A percentile compares a stretch with the other conserved stretches of the same genome.
phyloP scores from a whole-genome alignment of 2,888 invertebrate species.

The Disparrhopalites patrizii region DNA sequence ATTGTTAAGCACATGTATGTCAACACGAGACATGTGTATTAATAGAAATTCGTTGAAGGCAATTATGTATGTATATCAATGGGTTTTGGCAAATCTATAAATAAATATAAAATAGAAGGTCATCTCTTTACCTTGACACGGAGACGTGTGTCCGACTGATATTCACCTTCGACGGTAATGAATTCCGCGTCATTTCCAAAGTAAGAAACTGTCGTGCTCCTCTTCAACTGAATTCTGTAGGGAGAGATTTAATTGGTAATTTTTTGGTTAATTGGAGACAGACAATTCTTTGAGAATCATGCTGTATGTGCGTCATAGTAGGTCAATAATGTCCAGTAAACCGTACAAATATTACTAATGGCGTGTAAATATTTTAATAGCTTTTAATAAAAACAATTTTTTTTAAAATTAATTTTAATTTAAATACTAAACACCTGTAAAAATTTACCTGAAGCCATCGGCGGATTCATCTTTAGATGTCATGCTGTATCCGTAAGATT shows the following conservation, averaged over 20 bases:
- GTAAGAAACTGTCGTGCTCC: conserved; percentile 29
- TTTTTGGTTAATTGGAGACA: neutral
- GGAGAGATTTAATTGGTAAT: neutral
- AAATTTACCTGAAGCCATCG: conserved; percentile 25
- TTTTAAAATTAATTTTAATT: too few species aligned
- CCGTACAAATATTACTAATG: too few species aligned
- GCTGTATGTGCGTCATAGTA: too few species aligned
- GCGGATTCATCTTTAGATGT: neutral
- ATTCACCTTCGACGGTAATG: conserved; percentile 36
- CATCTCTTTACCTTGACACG: conserved; percentile 35
- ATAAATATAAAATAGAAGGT: too few species aligned
- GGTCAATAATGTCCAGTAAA: too few species aligned
- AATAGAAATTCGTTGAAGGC: neutral
- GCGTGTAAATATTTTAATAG: too few species aligned
- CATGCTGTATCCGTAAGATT: conserved; percentile 29
- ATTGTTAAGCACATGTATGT: neutral
- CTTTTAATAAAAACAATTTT: neutral
- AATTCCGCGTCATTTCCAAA: conserved; percentile 37
- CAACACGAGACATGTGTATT: neutral
- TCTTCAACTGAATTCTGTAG: conserved; percentile 32
- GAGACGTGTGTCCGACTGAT: conserved; percentile 43
- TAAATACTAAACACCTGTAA: too few species aligned
- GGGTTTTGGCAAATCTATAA: too few species aligned
- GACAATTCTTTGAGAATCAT: too few species aligned
- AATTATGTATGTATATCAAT: too few species aligned